These are phyloP conservation scores for Thamnaconus septentrionalis DNA, from an alignment of 2,113 vertebrate genomes.

Conservation along the genomic window DNA sequence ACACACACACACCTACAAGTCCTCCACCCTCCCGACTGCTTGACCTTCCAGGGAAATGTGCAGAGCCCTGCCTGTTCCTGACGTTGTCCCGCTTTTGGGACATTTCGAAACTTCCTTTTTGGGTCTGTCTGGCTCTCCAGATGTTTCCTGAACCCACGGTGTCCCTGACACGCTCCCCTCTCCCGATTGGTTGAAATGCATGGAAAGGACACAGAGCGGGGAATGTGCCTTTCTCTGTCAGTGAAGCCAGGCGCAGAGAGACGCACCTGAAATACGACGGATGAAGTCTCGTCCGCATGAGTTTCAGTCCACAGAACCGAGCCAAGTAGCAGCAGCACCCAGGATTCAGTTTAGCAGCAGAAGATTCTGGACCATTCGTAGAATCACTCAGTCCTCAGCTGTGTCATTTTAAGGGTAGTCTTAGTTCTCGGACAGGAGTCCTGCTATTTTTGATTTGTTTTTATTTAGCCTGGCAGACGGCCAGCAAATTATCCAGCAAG, in stretches of 20 bases:
- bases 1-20: constrained; percentile 4
- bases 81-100: constrained; percentile 82
- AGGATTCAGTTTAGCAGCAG: too few species aligned
- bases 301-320: constrained; percentile 7
- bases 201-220: constrained; percentile 26
- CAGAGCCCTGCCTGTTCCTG: constrained; percentile 43
- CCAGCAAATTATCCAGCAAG: background rate
- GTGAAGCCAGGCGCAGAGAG: constrained; percentile 17
- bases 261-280: constrained; percentile 34
- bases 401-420: constrained; percentile 5
- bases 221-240: constrained; percentile 39
- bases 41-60: constrained; percentile 45
- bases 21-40: constrained; percentile 40
- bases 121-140: constrained; percentile 83
- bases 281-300: background rate
- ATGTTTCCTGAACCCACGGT: constrained; percentile 75
- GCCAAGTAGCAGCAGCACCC: background rate
- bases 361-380: background rate
- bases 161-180: constrained; percentile 49
- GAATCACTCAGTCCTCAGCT: background rate
- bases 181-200: constrained; percentile 40
- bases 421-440: constrained; percentile 1
- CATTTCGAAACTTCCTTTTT: constrained; percentile 88
- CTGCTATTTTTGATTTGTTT: background rate
- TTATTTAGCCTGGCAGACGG: constrained; percentile 10